Percentiles rank a stretch among this genome's conserved stretches.
Evolutionary conservation across 2,888 invertebrate genomes (phyloP).

Genomic region (Abrostola triplasia): DNA sequence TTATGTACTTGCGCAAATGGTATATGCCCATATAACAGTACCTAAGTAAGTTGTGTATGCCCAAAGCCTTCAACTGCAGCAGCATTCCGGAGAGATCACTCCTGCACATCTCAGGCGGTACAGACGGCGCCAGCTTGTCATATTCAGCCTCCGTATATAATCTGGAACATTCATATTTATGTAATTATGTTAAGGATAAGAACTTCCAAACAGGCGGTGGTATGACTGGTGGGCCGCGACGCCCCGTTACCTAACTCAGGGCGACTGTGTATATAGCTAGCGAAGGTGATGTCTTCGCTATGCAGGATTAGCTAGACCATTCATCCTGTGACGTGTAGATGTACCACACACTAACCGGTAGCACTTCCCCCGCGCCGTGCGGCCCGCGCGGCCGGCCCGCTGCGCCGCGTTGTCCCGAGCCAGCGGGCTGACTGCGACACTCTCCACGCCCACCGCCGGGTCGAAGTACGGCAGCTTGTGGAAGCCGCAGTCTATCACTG

Average conservation of each 20-base stretch:
- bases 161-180: constrained; percentile 85
- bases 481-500: constrained; percentile 98
- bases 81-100: constrained; percentile 95
- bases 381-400: constrained; percentile 97
- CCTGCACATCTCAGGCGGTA: constrained; percentile 97
- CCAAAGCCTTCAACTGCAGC: constrained; percentile 97
- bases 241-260: too few relatives aligned
- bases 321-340: too few relatives aligned
- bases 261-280: too few relatives aligned
- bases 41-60: constrained; percentile 96
- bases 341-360: constrained; percentile 91
- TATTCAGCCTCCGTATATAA: constrained; percentile 94
- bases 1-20: too few relatives aligned
- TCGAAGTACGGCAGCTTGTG: constrained; percentile 98
- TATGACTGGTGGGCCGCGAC: too few relatives aligned
- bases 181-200: too few relatives aligned
- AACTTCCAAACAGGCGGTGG: too few relatives aligned
- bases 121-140: constrained; percentile 90
- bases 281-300: too few relatives aligned
- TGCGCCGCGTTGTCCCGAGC: constrained; percentile 97
- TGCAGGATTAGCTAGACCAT: too few relatives aligned
- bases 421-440: constrained; percentile 94
- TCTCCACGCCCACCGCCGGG: constrained; percentile 93
- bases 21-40: too few relatives aligned
- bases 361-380: constrained; percentile 94